A percentile compares a stretch with the other conserved stretches of the same genome.
These are phyloP conservation scores for Agrotis exclamationis DNA, from an alignment of 2,888 invertebrate species.

Conservation along the genomic window DNA sequence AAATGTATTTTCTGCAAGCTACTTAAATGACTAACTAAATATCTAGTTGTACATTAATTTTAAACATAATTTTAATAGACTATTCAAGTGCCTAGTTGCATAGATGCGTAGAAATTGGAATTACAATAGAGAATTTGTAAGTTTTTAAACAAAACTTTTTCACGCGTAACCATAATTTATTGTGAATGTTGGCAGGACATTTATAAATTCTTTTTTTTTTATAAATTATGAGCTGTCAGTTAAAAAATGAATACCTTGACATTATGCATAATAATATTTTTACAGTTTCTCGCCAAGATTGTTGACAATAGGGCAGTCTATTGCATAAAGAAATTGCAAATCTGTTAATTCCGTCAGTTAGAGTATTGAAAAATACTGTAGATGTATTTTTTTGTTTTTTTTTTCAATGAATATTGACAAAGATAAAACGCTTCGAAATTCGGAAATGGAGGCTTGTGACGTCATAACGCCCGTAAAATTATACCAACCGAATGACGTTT, in stretches of 20 bases:
- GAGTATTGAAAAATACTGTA: no score
- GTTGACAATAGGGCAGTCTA: no score
- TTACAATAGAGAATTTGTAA: slow-evolving; percentile 43
- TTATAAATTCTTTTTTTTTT: background rate
- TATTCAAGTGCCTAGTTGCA: slow-evolving; percentile 80
- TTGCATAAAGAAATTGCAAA: no score
- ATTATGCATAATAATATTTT: background rate
- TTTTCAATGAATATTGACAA: no score
- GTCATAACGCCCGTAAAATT: no score
- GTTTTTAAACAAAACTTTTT: slow-evolving; percentile 22
- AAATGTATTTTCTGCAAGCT: slow-evolving; percentile 56
- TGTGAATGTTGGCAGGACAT: slow-evolving; percentile 22
- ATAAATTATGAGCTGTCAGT: background rate
- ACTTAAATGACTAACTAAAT: slow-evolving; percentile 53
- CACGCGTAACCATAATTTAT: background rate
- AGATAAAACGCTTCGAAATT: no score
- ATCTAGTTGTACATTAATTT: slow-evolving; percentile 58
- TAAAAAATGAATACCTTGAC: background rate
- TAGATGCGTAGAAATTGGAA: slow-evolving; percentile 64
- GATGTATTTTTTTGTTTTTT: no score
- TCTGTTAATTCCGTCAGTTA: no score
- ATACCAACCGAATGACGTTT: no score
- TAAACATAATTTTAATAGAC: slow-evolving; percentile 68
- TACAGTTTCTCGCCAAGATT: slow-evolving; percentile 25
- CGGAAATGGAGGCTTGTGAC: no score